Evolutionary conservation across 2,113 vertebrate species (phyloP), one percentile per base, ranked within the genome.

Genomic region (Oncorhynchus mykiss): DNA sequence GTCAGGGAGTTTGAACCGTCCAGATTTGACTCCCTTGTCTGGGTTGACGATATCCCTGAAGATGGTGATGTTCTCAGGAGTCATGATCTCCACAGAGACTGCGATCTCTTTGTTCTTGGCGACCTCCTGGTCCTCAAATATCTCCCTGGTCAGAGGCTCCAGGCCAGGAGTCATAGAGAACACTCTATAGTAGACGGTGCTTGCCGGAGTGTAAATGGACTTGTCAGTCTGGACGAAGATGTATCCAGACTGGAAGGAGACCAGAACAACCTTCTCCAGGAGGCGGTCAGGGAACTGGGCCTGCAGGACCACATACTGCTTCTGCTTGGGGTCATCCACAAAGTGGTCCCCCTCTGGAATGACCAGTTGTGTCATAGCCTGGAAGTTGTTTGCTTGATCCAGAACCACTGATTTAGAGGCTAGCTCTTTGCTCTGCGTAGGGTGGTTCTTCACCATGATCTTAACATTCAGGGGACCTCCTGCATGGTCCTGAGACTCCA

Each of bases 201-300:
- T 60, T 20, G 20, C 20, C 3, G 91, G 92, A 1, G 90, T 92
- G 76, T 93, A 93, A 48, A 93, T 78, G 29, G 91, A 86, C 73
- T 93, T 92, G 77, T 93, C 92, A 0, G 92, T 93, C 73, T 92
- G 91, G 60, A 93, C 85, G 81, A 92, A 92, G 65, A 93, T 90
- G 82, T 91, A 90, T 1, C 92, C 91, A 3, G 88, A 86, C 79
- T 91, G 91, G 72, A 92, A 92, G 66, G 90, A 89, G 22, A 92
- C 86, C n/a, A 93, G 22, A n/a, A 91, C 85, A 0, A 88, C 76
- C 72, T 89, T 91, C 82, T 93, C 90, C 83, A 93, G 74, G 4
- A 71, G 0, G 5, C 27, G 51, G 27, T 59, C 34, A 4, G 87
- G 86, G n/a, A 90, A 90, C 27, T 76, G 67, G 64, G 91, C 92